A percentile compares a stretch with the other conserved stretches of the same genome.
phyloP scores from a whole-genome alignment of 2,888 invertebrate genomes.

The Rhodophaea formosa region DNA sequence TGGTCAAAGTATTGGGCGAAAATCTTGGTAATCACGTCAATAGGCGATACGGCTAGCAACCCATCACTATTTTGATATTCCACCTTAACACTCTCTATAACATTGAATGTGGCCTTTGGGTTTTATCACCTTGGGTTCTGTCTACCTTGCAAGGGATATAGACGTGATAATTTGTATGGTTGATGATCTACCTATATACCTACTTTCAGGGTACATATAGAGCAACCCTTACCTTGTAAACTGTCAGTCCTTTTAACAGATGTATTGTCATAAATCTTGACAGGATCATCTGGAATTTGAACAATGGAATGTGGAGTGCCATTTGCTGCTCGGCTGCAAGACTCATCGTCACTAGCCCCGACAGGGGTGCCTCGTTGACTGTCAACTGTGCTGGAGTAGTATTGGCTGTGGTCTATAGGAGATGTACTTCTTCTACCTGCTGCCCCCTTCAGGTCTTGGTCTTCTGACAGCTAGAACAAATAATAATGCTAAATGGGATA shows the following conservation, averaged over 20 bases:
- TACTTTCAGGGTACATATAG: too few species aligned
- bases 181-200: too few species aligned
- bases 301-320: conserved; percentile 86
- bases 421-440: conserved; percentile 66
- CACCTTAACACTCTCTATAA: too few species aligned
- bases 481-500: too few species aligned
- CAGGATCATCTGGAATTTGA: conserved; percentile 81
- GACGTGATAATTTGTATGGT: too few species aligned
- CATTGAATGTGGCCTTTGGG: too few species aligned
- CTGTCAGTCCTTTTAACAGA: conserved; percentile 69
- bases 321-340: conserved; percentile 68
- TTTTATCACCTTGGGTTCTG: too few species aligned
- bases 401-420: conserved; percentile 60
- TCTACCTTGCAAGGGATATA: too few species aligned
- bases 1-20: too few species aligned
- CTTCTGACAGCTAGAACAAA: conserved; percentile 66
- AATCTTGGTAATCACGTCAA: too few species aligned
- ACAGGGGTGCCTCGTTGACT: conserved; percentile 69
- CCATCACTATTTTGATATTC: too few species aligned
- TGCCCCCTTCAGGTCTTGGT: conserved; percentile 75
- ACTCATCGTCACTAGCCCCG: conserved; percentile 77
- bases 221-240: conserved; percentile 60
- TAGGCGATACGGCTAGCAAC: too few species aligned
- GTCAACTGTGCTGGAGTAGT: conserved; percentile 55
- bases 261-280: conserved; percentile 66